Base-by-base conservation (phyloP, 2,113 vertebrate species). In the Scalopus aquaticus region DNA sequence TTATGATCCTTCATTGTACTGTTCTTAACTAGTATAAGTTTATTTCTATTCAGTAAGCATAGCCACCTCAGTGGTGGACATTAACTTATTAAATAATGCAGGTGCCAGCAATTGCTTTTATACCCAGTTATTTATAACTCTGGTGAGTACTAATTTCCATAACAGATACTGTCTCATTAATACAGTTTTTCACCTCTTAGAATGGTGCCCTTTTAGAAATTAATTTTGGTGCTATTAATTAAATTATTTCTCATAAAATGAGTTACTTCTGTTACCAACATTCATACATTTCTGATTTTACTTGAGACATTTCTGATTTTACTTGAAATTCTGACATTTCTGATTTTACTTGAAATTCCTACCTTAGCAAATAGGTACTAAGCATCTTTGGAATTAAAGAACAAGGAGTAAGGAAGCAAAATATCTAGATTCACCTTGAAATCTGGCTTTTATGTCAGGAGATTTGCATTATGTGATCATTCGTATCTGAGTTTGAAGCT, bases 101-200 rank as follows among this genome's bases (percentile, higher is more conserved):
- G 58, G 46, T 20, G 35, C 5, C 9, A 64, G 56, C 11, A 85
- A 74, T 73, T 80, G 77, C 24, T 97, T 96, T 93, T 95, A 96
- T 96, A 95, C 83, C 89, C 83, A 94, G 79, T 74, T 78, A 86
- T 96, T 82, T 97, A 9, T 94, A 73, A 93, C 67, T 62, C 35
- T 73, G 13, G 8, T 39, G 92, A 70, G 32, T 77, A 54, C 37
- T 93, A 84, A 74, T 10, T 80, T 95, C 58, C 87, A 39, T 30
- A 70, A 83, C 13, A 58, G 79, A 72, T 1, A 56, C 2, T 67
- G 8, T 65, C 7, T 62, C 30, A 49, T 51, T 19, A 77, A 22
- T 69, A 85, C 39, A 73, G 30, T 26, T 11, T 79, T 69, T 67
- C 54, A 74, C 15, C 10, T 90, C n/a, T 83, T 82, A 2, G 44